phyloP scores from a whole-genome alignment of 2,888 invertebrate genomes.

The Brachyptera putata region DNA sequence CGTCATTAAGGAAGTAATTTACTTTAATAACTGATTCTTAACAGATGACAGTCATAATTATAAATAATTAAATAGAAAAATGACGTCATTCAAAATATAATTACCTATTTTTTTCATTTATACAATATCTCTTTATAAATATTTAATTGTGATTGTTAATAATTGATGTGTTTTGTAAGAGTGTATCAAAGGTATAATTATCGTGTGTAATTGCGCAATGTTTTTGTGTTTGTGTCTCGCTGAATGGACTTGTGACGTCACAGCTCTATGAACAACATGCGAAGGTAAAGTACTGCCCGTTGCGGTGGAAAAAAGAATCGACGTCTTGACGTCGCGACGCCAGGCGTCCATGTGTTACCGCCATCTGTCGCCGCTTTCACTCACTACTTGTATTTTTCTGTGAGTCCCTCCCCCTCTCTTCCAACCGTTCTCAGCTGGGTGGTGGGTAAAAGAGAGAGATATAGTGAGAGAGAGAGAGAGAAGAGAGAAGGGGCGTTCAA shows the following conservation, averaged over 20 bases:
- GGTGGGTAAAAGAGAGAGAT: no score
- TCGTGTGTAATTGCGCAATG: neutral
- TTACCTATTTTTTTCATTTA: neutral
- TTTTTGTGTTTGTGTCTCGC: neutral
- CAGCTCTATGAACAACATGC: neutral
- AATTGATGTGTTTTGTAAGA: neutral
- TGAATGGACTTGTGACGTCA: neutral
- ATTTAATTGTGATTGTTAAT: neutral
- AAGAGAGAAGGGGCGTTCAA: no score
- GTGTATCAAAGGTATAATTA: neutral
- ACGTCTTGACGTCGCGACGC: constrained; percentile 13
- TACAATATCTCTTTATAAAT: neutral
- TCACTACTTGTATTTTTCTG: constrained; percentile 30
- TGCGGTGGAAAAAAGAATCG: neutral
- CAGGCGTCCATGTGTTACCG: constrained; percentile 24
- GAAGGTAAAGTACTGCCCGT: no score
- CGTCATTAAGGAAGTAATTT: constrained; percentile 1
- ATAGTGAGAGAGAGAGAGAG: no score
- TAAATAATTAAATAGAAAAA: neutral
- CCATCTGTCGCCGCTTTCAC: constrained; percentile 24
- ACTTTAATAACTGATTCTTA: no score
- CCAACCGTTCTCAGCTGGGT: neutral
- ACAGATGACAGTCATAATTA: no score
- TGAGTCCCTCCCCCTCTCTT: neutral
- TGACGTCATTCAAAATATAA: constrained; percentile 4